Base-by-base conservation (phyloP, 35 echinoderm and acorn worm genomes). In the Hemicentrotus pulcherrimus region DNA sequence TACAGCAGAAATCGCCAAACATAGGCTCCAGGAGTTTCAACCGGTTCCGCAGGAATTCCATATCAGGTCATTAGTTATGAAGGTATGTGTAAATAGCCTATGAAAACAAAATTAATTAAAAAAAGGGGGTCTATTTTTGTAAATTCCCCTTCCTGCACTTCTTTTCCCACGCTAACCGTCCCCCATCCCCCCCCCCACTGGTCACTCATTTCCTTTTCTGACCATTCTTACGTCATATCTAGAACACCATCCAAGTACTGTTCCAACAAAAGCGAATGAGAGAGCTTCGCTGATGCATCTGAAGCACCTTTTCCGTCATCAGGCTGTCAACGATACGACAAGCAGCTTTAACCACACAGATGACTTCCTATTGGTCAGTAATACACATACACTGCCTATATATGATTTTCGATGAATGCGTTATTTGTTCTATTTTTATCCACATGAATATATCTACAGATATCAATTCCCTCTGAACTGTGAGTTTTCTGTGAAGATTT, bases 291-390 rank as follows among this genome's bases (percentile, higher is more conserved):
- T 88, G 24, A 32, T 9, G 31, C 86, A 88, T 46, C 19, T 88
- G 86, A 88, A 28, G 9, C 11, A 88, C 15, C 31, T 15, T 5
- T 88, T 88, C 45, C 8, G 45, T 2, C 86, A 88, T 28, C 31
- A 32, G 13, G 86, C 9, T 22, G 86, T 88, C 5, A 88, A 88
- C n/a, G 86, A 88, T 3, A 46, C 30, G 0, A 88, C 45, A 18
- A 35, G 31, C 31, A 88, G 86, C 32, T 88, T 88, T 22, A 88
- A 88, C 31, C 86, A 88, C 19, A 88, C 86, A 32, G 86, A 88
- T 6, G 86, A 88, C 32, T 88, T 88, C 19, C 31, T 88, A 14
- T 22, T 88, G 31, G 86, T 88, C 4, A 88, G 14, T 70, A 70
- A 16, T 24, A 70, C 15, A 70, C 19, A 24, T 22, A 70, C 13